These are phyloP conservation scores for Ornithoptera priamus DNA, from an alignment of 2,888 invertebrate genomes.

Conservation along the genomic window DNA sequence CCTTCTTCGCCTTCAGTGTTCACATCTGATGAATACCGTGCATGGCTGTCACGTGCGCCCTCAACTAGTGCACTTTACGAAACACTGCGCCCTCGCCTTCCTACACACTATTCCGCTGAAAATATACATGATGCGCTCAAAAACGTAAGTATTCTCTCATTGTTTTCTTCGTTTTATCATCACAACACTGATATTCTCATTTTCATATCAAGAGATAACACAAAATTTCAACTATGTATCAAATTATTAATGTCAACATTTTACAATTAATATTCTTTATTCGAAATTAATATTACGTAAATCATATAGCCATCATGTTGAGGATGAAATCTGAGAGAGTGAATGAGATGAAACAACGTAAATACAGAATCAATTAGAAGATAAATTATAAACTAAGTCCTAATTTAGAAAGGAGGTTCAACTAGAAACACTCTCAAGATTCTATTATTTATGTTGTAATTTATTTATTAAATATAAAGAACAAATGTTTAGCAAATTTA, in stretches of 20 bases:
- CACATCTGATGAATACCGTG: constrained; percentile 95
- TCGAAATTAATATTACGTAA: neutral
- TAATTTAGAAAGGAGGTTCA: too few relatives aligned
- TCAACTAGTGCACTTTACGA: constrained; percentile 96
- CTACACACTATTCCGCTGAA: constrained; percentile 91
- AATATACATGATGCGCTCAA: constrained; percentile 92
- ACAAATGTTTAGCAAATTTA: neutral
- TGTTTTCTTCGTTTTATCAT: constrained; percentile 3
- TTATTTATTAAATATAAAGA: neutral
- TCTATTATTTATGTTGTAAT: too few relatives aligned
- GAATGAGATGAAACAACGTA: too few relatives aligned
- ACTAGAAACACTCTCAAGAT: too few relatives aligned
- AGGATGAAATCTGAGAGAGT: too few relatives aligned
- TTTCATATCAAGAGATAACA: neutral
- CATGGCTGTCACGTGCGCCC: constrained; percentile 94
- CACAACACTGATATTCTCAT: neutral
- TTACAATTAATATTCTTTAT: neutral
- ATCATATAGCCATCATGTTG: neutral
- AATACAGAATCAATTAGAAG: too few relatives aligned
- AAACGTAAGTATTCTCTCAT: constrained; percentile 81
- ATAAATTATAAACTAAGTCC: too few relatives aligned
- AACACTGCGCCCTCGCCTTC: constrained; percentile 90
- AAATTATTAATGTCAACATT: neutral
- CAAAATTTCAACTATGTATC: neutral
- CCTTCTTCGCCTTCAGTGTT: constrained; percentile 83